Evolutionary conservation across 2,888 invertebrate genomes (phyloP).

Genomic region (Plusia festucae): DNA sequence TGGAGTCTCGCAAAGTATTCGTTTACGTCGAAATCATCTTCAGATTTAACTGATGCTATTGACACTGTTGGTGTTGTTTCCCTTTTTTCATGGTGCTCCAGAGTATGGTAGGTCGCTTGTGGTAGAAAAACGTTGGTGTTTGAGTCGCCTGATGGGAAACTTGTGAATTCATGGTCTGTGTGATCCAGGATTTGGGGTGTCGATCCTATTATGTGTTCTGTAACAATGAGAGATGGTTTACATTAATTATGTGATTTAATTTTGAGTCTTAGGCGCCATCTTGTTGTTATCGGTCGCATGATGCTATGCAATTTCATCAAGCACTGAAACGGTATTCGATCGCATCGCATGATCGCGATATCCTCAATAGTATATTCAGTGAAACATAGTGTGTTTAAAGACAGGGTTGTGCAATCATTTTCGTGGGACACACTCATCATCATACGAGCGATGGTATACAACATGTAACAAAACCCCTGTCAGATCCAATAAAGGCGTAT

Average conservation of each 20-base stretch:
- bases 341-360: too few species aligned
- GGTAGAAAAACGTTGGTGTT: constrained; percentile 61
- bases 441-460: too few species aligned
- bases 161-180: constrained; percentile 66
- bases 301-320: too few species aligned
- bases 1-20: constrained; percentile 86
- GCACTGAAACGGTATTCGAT: too few species aligned
- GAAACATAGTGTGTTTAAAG: too few species aligned
- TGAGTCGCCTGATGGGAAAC: constrained; percentile 73
- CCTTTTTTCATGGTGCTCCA: constrained; percentile 40
- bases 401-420: too few species aligned
- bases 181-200: constrained; percentile 67
- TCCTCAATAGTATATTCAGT: too few species aligned
- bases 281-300: too few species aligned
- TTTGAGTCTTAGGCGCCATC: too few species aligned
- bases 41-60: constrained; percentile 71
- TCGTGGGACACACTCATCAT: too few species aligned
- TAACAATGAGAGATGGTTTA: constrained; percentile 65
- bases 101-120: constrained; percentile 41
- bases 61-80: constrained; percentile 59
- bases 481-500: too few species aligned
- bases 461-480: too few species aligned
- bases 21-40: constrained; percentile 86
- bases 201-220: constrained; percentile 74
- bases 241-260: neutral